Evolutionary conservation across 2,113 vertebrate species (phyloP).

Genomic region (Lethenteron camtschaticum): DNA sequence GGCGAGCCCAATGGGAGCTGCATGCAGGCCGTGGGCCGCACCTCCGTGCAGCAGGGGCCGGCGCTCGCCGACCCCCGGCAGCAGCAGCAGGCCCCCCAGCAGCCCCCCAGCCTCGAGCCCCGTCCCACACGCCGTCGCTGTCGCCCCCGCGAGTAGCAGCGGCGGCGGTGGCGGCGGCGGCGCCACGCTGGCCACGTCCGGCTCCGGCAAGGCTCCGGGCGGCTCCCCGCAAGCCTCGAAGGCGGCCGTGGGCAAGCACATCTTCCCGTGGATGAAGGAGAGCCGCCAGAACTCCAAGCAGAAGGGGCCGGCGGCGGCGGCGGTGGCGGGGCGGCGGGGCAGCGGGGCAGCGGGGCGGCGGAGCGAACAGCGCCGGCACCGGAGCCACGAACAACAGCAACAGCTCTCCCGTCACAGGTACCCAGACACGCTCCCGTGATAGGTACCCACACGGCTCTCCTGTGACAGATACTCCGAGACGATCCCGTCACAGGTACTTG

Average conservation of each 20-base stretch:
- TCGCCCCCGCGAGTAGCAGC: slow-evolving; percentile 28
- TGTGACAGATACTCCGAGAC: too few species aligned
- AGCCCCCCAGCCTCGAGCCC: slow-evolving; percentile 26
- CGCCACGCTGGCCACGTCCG: slow-evolving; percentile 30
- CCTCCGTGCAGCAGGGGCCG: slow-evolving; percentile 31
- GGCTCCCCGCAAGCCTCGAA: background rate
- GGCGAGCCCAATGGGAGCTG: slow-evolving; percentile 61
- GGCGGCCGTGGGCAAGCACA: slow-evolving; percentile 51
- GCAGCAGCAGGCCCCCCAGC: slow-evolving; percentile 32
- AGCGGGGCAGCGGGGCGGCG: too few species aligned
- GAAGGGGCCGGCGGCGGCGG: slow-evolving; percentile 43
- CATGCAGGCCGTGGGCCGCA: slow-evolving; percentile 47
- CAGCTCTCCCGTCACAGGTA: too few species aligned
- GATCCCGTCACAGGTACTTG: too few species aligned
- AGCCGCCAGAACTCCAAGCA: slow-evolving; percentile 90
- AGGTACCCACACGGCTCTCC: too few species aligned
- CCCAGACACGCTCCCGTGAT: too few species aligned
- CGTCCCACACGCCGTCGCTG: slow-evolving; percentile 39
- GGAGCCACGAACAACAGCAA: too few species aligned
- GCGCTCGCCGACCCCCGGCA: slow-evolving; percentile 27
- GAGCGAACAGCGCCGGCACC: too few species aligned
- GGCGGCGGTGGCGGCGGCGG: too few species aligned
- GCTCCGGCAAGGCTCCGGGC: slow-evolving; percentile 21
- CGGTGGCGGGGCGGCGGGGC: background rate
- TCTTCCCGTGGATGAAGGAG: slow-evolving; percentile 99